These are phyloP conservation scores for Caenorhabditis imperialis DNA, from an alignment of 2,888 invertebrate species.

Conservation along the genomic window DNA sequence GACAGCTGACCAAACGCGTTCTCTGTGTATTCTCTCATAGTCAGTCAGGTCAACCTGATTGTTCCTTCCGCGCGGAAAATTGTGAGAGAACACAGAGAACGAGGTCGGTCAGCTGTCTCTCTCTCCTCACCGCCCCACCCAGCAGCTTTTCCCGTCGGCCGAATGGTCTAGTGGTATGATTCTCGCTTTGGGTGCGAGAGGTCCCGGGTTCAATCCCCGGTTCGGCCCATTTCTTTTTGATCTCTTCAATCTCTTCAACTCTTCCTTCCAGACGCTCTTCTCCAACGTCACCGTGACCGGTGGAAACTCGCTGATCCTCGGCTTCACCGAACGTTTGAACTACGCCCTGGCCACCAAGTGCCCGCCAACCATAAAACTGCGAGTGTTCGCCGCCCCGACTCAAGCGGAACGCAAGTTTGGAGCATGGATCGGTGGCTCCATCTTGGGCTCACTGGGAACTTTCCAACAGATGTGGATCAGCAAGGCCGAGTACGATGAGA, in stretches of 20 bases:
- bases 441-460: conserved; percentile 96
- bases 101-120: no score
- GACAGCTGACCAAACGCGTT: no score
- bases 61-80: no score
- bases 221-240: conserved; percentile 53
- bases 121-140: no score
- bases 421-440: conserved; percentile 98
- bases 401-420: conserved; percentile 93
- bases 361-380: conserved; percentile 93
- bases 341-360: conserved; percentile 89
- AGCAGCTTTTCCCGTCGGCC: no score
- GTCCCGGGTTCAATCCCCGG: conserved; percentile 77
- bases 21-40: no score
- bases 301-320: conserved; percentile 91
- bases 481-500: conserved; percentile 98
- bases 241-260: background rate
- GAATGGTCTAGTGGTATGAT: conserved; percentile 78
- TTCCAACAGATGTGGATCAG: conserved; percentile 99
- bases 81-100: no score
- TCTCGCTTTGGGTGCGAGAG: conserved; percentile 79
- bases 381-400: conserved; percentile 92
- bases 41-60: no score
- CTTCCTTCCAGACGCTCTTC: conserved; percentile 84
- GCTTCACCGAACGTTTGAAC: conserved; percentile 93
- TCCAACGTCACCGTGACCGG: conserved; percentile 95